A percentile compares a stretch with the other conserved stretches of the same genome.
Evolutionary conservation across 2,113 vertebrate species (phyloP).

Genomic region (Taurulus bubalis): DNA sequence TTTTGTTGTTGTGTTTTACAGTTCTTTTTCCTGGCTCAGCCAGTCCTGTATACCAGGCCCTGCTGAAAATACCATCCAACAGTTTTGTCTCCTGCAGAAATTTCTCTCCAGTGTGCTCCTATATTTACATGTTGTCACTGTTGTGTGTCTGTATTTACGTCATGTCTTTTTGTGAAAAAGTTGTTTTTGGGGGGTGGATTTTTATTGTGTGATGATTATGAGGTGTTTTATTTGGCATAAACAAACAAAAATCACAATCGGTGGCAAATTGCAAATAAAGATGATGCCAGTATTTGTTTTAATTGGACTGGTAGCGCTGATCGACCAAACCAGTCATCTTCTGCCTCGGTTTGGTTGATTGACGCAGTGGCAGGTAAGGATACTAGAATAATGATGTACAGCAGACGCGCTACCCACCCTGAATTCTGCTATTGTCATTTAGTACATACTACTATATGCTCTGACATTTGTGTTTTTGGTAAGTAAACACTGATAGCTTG

Average conservation of each 20-base stretch:
- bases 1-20: slow-evolving; percentile 99
- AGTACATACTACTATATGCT: slow-evolving; percentile 56
- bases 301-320: slow-evolving; percentile 19
- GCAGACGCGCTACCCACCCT: slow-evolving; percentile 57
- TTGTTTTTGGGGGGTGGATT: slow-evolving; percentile 38
- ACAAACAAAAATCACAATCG: background rate
- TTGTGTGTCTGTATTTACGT: slow-evolving; percentile 68
- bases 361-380: slow-evolving; percentile 77
- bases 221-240: slow-evolving; percentile 35
- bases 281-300: background rate
- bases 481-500: slow-evolving; percentile 94
- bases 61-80: slow-evolving; percentile 99
- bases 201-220: slow-evolving; percentile 38
- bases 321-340: slow-evolving; percentile 14
- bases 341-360: slow-evolving; percentile 46
- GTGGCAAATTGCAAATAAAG: slow-evolving; percentile 26
- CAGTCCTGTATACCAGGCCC: slow-evolving; percentile 99
- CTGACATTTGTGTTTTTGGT: slow-evolving; percentile 82
- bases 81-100: slow-evolving; percentile 99
- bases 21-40: slow-evolving; percentile 99
- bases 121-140: slow-evolving; percentile 83
- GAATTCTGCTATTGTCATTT: slow-evolving; percentile 57
- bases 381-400: slow-evolving; percentile 48
- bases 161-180: slow-evolving; percentile 58
- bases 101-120: slow-evolving; percentile 97